Base-by-base conservation (phyloP, 2,888 invertebrate species). In the Lepidochitona cinerea region DNA sequence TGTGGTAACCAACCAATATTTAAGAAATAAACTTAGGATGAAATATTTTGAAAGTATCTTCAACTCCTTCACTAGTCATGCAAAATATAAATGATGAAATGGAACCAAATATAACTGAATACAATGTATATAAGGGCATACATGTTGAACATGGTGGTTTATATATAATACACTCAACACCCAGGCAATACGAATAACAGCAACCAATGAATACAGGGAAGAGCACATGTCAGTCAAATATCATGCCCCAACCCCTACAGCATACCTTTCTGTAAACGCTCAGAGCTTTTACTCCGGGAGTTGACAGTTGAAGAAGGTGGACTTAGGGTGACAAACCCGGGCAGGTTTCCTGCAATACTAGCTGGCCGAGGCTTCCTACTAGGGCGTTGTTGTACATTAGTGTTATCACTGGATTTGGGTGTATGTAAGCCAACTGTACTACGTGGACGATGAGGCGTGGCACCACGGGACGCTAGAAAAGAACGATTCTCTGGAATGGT, bases 401-500 rank as follows among this genome's bases (percentile, higher is more conserved):
- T 75, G n/a, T 75, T 76, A 35, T 86, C 86, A 68, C 85, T 72
- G 79, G 85, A 75, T 72, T 83, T 84, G 37, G 73, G 74, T 0
- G 76, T 73, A 33, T 71, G 66, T 6, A 84, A 79, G 79, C 81
- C 82, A 36, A 83, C 79, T 7, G 82, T 81, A 74, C 83, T 84
- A 75, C 80, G 83, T 68, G 81, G 83, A 68, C 82, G 76, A n/a
- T 81, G 79, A 29, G 86, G 83, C 29, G 80, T 76, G 36, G 81
- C 77, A 53, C 79, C 81, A 37, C 68, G 69, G 23, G 84, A 78
- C 65, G 85, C 87, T 87, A 87, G 80, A 87, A 87, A 83, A 88
- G 87, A 87, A 78, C 85, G 83, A 81, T 81, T 83, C 80, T 87
- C 87, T 71, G 84, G 85, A 76, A 87, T 87, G 78, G 86, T 79